phyloP scores from a whole-genome alignment of 2,888 invertebrate genomes.

The Leucophenga maculata region DNA sequence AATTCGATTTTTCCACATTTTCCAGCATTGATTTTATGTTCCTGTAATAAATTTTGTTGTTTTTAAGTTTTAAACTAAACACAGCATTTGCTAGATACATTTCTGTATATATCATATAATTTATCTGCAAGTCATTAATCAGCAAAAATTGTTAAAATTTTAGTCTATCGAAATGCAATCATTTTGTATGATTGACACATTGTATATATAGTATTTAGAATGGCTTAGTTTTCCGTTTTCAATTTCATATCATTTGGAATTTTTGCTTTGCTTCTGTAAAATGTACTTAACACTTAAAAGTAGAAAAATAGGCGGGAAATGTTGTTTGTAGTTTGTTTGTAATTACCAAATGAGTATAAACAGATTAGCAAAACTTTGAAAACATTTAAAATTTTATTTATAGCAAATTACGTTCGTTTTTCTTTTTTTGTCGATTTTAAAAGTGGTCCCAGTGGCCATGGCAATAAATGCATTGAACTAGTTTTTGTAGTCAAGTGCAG shows the following conservation, averaged over 20 bases:
- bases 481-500: neutral
- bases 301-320: too few relatives aligned
- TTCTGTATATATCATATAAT: too few relatives aligned
- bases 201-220: too few relatives aligned
- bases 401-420: neutral
- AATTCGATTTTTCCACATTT: neutral
- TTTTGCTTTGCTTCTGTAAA: too few relatives aligned
- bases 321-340: neutral
- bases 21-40: neutral
- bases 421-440: neutral
- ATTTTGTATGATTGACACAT: neutral
- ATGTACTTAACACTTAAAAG: too few relatives aligned
- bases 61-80: too few relatives aligned
- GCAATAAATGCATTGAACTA: neutral
- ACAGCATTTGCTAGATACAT: too few relatives aligned
- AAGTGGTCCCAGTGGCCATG: constrained; percentile 2
- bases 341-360: too few relatives aligned
- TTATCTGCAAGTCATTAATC: neutral
- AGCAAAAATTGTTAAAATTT: neutral
- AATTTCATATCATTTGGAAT: too few relatives aligned
- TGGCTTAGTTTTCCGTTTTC: too few relatives aligned
- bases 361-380: constrained; percentile 13
- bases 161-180: neutral
- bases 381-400: constrained; percentile 24
- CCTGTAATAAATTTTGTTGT: neutral